Base-by-base conservation (phyloP, 2,113 vertebrate genomes). In the Hymenochirus boettgeri region DNA sequence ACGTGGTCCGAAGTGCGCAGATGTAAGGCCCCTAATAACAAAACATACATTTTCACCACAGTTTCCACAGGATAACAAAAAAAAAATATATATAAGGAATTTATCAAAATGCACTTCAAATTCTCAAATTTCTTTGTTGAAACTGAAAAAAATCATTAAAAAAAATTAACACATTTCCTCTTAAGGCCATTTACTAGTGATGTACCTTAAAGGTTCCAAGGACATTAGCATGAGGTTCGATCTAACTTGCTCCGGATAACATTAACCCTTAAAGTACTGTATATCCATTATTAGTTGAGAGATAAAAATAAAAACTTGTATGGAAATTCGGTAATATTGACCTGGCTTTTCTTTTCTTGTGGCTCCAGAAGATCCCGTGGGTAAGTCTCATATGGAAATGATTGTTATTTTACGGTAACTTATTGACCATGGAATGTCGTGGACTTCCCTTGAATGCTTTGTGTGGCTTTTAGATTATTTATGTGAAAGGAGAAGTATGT, bases 361-460 rank as follows among this genome's bases (percentile, higher is more conserved):
- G 64, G 75, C 79, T 72, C 73, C 76, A 70, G 79, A 78, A 12
- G 80, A 72, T 72, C 19, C 73, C 6, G 0, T 77, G 75, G 77
- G 78, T 79, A 71, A 80, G 75, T 74, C 17, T 4, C 5, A 45
- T 46, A 24, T 31, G 59, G 11, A 19, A 66, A 15, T 0, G 1
- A 57, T 74, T 71, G 29, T 73, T 57, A 26, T 35, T 13, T 31
- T 10, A 12, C 33, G 19, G 7, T 27, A 50, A 74, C 62, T 9
- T 9, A 0, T 55, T 4, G 7, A 56, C 70, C 57, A n/a, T 10
- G 74, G 79, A 70, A 75, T 67, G 72, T 26, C 45, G 1, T 10
- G 15, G 26, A 1, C 27, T 61, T 63, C 50, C 69, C 67, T 0
- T 0, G 0, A 5, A 4, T 45, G 66, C 46, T 33, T 1, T 39